A percentile compares a stretch with the other conserved stretches of the same genome.
Evolutionary conservation across 2,113 vertebrate species (phyloP).

Genomic region (Panthera leo): DNA sequence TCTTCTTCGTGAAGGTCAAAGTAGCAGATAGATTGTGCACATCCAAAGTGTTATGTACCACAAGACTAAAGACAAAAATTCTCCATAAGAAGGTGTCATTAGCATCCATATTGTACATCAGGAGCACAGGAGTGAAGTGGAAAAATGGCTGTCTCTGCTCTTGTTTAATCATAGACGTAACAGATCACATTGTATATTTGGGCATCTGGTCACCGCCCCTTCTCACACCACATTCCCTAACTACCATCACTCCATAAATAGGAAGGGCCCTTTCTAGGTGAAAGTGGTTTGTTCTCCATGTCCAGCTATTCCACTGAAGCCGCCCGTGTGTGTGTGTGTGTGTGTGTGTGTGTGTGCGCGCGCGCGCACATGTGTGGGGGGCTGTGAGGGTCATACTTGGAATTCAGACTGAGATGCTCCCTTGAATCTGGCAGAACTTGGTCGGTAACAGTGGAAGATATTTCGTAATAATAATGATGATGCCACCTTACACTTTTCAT

Average conservation of each 20-base stretch:
- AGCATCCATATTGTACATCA: no score
- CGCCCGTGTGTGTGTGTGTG: not conserved
- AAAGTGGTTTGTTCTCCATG: not conserved
- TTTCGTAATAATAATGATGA: constrained; percentile 70
- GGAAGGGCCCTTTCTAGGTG: not conserved
- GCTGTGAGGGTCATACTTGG: not conserved
- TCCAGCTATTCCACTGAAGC: not conserved
- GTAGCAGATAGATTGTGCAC: not conserved
- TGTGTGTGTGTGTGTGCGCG: no score
- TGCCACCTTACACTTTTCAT: constrained; percentile 65
- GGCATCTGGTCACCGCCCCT: not conserved
- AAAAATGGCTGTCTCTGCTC: not conserved
- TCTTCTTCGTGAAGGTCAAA: not conserved
- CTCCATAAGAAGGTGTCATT: not conserved
- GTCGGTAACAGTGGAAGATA: not conserved
- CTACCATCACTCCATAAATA: no score
- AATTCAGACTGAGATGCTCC: not conserved
- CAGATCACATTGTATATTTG: not conserved
- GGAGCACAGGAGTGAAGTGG: not conserved
- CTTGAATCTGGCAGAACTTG: constrained; percentile 17
- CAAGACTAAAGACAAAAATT: not conserved
- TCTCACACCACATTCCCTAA: not conserved
- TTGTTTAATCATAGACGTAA: not conserved
- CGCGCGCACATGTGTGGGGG: accelerated
- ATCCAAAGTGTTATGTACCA: not conserved